A percentile compares a stretch with the other conserved stretches of the same genome.
Conservation (phyloP, 2,797 vertebrate species). For the Bovichtus variegatus region DNA sequence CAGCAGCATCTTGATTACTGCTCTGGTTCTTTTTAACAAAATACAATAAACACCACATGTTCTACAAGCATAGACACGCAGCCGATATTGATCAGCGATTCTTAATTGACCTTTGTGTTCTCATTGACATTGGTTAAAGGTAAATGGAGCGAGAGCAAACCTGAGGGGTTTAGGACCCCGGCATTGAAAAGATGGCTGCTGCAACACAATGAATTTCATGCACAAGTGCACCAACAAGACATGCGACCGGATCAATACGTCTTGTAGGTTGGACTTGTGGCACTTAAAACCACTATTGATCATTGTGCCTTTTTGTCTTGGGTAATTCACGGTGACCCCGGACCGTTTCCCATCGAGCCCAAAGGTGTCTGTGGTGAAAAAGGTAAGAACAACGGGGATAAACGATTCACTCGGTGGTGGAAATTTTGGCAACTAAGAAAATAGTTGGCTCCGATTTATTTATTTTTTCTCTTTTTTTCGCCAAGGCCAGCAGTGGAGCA, state of each 20-base stretch:
- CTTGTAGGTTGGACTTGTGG: conserved; percentile 55
- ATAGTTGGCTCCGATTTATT: not conserved
- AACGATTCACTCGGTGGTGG: conserved; percentile 26
- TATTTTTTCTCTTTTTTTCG: not conserved
- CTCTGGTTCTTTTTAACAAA: not conserved
- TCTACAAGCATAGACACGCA: conserved; percentile 1
- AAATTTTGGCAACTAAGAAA: conserved; percentile 1
- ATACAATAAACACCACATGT: conserved; percentile 4
- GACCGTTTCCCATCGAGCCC: conserved; percentile 26
- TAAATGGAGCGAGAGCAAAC: conserved; percentile 31
- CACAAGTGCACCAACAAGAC: conserved; percentile 61
- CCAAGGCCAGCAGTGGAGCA: not conserved
- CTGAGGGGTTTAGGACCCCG: conserved; percentile 28
- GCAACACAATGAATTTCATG: conserved; percentile 68
- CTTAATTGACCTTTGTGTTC: conserved; percentile 26
- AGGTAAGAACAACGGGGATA: conserved; percentile 30
- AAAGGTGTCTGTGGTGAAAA: conserved; percentile 36
- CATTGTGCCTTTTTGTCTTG: conserved; percentile 51
- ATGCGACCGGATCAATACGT: conserved; percentile 57
- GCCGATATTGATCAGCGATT: conserved; percentile 25
- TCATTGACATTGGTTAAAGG: conserved; percentile 37
- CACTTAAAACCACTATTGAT: conserved; percentile 74
- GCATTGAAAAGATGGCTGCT: conserved; percentile 27
- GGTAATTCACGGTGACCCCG: conserved; percentile 55
- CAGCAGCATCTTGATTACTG: conserved; percentile 6